phyloP scores from a whole-genome alignment of 2,888 invertebrate species.

The Ormyrus pomaceus region DNA sequence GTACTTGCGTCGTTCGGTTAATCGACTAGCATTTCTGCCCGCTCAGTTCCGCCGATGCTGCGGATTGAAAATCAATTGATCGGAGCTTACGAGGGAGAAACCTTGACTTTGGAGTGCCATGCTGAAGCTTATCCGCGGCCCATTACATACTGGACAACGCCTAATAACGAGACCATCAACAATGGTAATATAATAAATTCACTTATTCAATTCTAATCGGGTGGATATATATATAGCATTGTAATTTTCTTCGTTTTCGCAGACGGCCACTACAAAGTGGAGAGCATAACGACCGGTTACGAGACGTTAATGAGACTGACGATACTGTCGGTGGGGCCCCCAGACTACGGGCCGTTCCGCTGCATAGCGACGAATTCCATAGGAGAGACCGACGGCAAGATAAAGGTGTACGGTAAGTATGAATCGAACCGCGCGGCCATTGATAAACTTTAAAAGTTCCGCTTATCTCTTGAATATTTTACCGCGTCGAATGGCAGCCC shows the following conservation, averaged over 20 bases:
- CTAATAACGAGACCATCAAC: slow-evolving; percentile 63
- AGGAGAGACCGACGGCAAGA: slow-evolving; percentile 77
- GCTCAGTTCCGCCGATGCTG: slow-evolving; percentile 77
- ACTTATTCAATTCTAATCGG: too few species aligned
- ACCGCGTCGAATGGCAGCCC: too few species aligned
- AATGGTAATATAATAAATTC: slow-evolving; percentile 52
- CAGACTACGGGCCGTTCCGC: slow-evolving; percentile 74
- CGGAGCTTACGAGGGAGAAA: slow-evolving; percentile 77
- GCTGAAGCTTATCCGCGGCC: slow-evolving; percentile 78
- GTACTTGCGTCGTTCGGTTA: neutral
- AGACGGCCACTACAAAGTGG: slow-evolving; percentile 75
- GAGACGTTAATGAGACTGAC: slow-evolving; percentile 75
- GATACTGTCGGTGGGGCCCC: slow-evolving; percentile 72
- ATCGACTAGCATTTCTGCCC: too few species aligned
- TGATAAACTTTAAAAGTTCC: too few species aligned
- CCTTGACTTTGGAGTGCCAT: slow-evolving; percentile 76
- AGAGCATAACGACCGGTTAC: slow-evolving; percentile 67
- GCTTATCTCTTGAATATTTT: too few species aligned
- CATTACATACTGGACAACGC: slow-evolving; percentile 78
- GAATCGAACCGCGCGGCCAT: too few species aligned
- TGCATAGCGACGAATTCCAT: slow-evolving; percentile 77
- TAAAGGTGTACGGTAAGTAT: slow-evolving; percentile 76
- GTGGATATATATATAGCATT: too few species aligned
- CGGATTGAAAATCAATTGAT: slow-evolving; percentile 77
- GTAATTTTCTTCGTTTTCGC: slow-evolving; percentile 46